Evolutionary conservation across 1,140 invertebrate genomes (phyloP).

Genomic region (Pygmarrhopalites habei): DNA sequence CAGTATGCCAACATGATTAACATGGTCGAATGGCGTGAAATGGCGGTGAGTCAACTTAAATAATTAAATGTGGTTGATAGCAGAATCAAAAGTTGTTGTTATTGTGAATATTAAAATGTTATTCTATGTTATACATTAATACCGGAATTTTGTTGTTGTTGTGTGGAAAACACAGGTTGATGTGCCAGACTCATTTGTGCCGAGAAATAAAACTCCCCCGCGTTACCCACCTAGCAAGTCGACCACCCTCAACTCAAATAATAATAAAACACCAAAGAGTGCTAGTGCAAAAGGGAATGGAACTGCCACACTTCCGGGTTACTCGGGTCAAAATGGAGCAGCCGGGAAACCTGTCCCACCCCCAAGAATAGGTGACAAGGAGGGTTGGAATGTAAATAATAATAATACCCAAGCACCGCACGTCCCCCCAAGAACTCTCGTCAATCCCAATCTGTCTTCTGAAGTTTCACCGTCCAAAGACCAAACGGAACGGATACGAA

Average conservation of each 20-base stretch:
- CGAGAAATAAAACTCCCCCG: slow-evolving; percentile 80
- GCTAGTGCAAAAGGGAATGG: slow-evolving; percentile 26
- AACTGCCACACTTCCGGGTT: slow-evolving; percentile 32
- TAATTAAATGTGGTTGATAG: too few species aligned
- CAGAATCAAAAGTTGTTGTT: too few species aligned
- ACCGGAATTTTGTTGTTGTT: too few species aligned
- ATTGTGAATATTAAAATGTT: too few species aligned
- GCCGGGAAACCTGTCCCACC: slow-evolving; percentile 60
- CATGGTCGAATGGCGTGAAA: slow-evolving; percentile 61
- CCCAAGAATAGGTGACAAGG: slow-evolving; percentile 60
- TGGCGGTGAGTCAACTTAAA: too few species aligned
- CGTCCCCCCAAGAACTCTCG: slow-evolving; percentile 48
- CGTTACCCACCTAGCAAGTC: slow-evolving; percentile 67
- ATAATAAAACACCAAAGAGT: slow-evolving; percentile 41
- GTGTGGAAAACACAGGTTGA: too few species aligned
- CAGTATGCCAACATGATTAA: slow-evolving; percentile 43
- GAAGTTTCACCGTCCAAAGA: slow-evolving; percentile 58
- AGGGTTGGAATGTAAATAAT: slow-evolving; percentile 41
- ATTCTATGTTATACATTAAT: too few species aligned
- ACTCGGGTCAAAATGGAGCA: slow-evolving; percentile 38
- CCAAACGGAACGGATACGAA: slow-evolving; percentile 79
- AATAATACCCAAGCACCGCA: slow-evolving; percentile 51
- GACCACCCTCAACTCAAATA: slow-evolving; percentile 37
- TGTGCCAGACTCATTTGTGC: slow-evolving; percentile 90
- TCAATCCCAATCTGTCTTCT: slow-evolving; percentile 25